Evolutionary conservation across 2,888 invertebrate species (phyloP).

Genomic region (Ormyrus rosae): DNA sequence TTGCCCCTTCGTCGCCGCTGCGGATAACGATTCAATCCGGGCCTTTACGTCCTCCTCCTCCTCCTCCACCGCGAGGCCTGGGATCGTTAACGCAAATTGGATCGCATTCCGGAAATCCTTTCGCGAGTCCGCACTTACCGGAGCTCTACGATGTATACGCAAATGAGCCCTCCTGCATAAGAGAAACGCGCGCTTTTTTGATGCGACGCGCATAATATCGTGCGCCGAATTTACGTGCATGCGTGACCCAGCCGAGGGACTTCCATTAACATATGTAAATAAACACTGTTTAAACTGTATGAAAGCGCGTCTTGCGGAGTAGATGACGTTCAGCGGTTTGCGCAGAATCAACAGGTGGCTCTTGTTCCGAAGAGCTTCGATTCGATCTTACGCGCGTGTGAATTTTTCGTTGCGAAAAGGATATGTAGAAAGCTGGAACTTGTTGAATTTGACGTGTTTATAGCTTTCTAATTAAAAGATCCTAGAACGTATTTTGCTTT

Average conservation of each 20-base stretch:
- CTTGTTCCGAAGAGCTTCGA: no score
- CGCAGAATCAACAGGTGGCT: no score
- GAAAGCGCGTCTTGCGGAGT: no score
- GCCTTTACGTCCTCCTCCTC: neutral
- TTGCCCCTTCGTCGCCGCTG: neutral
- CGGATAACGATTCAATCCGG: slow-evolving; percentile 51
- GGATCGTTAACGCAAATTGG: slow-evolving; percentile 67
- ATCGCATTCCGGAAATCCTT: slow-evolving; percentile 64
- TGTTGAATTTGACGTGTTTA: neutral
- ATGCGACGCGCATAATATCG: slow-evolving; percentile 12
- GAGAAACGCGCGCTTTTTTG: slow-evolving; percentile 10
- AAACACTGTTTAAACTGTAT: neutral
- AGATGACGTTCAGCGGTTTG: no score
- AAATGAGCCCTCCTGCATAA: no score
- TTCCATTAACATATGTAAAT: slow-evolving; percentile 39
- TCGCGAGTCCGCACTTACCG: neutral
- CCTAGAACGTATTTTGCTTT: no score
- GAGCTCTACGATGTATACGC: no score
- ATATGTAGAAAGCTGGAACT: neutral
- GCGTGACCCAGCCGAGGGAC: no score
- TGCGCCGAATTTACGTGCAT: neutral
- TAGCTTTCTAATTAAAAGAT: neutral
- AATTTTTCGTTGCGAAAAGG: neutral
- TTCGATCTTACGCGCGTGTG: neutral
- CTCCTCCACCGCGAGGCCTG: neutral